Conservation (phyloP, 2,113 vertebrate genomes). For the Ictalurus furcatus region DNA sequence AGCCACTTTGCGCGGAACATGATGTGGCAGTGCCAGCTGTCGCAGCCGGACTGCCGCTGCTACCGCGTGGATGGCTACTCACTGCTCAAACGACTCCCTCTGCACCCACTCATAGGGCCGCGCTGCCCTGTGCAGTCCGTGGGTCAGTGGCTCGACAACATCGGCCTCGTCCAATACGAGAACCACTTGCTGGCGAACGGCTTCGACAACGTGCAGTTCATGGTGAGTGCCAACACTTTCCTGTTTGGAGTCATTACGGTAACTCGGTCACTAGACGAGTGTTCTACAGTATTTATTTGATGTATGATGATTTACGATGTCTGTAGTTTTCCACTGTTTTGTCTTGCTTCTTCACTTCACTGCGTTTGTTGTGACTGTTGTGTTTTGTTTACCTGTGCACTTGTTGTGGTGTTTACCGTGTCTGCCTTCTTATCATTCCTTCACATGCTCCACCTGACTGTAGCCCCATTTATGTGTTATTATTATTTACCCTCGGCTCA, state of each 20-base stretch:
- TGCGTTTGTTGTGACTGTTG: neutral
- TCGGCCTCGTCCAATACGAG: slow-evolving; percentile 98
- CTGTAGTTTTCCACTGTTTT: neutral
- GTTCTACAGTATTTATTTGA: neutral
- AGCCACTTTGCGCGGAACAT: slow-evolving; percentile 95
- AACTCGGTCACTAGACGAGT: neutral
- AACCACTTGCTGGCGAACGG: slow-evolving; percentile 99
- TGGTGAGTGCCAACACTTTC: slow-evolving; percentile 59
- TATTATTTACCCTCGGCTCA: neutral
- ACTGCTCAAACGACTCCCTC: slow-evolving; percentile 96
- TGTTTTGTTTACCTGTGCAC: neutral
- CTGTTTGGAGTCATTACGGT: neutral
- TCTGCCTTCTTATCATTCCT: neutral
- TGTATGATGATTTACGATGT: neutral
- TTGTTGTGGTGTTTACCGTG: neutral
- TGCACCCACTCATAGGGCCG: slow-evolving; percentile 98
- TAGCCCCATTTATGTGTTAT: neutral
- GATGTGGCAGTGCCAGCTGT: slow-evolving; percentile 99
- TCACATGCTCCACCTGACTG: neutral
- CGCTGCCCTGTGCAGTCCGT: slow-evolving; percentile 94
- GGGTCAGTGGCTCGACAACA: slow-evolving; percentile 98
- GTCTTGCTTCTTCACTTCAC: neutral
- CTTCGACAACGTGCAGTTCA: slow-evolving; percentile 98
- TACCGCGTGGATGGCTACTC: slow-evolving; percentile 98
- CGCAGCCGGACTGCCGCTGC: slow-evolving; percentile 97